phyloP scores from a whole-genome alignment of 2,113 vertebrate genomes.

The Cebus imitator region DNA sequence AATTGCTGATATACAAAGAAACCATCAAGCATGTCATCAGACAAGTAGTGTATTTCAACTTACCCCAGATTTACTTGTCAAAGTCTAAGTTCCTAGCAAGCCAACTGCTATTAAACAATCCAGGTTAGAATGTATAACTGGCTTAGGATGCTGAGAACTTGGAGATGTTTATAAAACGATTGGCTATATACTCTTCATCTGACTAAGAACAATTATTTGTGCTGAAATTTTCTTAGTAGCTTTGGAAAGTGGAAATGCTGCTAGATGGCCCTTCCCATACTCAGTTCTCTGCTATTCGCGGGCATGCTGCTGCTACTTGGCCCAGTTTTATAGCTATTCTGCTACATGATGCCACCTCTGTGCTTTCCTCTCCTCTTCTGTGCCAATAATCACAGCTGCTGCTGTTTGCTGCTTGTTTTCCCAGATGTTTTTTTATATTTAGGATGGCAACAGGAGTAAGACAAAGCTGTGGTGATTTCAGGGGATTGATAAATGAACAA shows the following conservation, averaged over 20 bases:
- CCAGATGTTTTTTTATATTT: conserved; percentile 62
- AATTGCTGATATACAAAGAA: not conserved
- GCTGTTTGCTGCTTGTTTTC: conserved; percentile 9
- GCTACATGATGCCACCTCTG: not conserved
- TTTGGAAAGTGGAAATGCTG: not conserved
- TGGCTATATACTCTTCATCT: not conserved
- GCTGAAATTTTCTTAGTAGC: not conserved
- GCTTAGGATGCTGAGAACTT: not conserved
- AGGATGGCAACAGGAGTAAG: conserved; percentile 21
- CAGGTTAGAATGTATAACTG: not conserved
- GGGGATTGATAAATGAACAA: conserved; percentile 11
- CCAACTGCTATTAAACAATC: not conserved
- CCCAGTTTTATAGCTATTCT: not conserved
- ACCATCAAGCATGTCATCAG: not conserved
- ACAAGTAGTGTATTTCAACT: not conserved
- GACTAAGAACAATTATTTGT: not conserved
- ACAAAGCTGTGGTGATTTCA: not conserved
- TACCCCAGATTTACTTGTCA: not conserved
- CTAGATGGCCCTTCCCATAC: not conserved
- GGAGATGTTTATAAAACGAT: not conserved
- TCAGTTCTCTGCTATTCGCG: not conserved
- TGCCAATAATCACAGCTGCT: conserved; percentile 63
- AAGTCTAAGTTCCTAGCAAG: not conserved
- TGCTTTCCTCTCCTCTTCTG: not conserved
- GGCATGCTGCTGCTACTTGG: not conserved